Evolutionary conservation across 1,140 invertebrate species (phyloP), one percentile per base, ranked within the genome.

Genomic region (Steinernema khuongi): DNA sequence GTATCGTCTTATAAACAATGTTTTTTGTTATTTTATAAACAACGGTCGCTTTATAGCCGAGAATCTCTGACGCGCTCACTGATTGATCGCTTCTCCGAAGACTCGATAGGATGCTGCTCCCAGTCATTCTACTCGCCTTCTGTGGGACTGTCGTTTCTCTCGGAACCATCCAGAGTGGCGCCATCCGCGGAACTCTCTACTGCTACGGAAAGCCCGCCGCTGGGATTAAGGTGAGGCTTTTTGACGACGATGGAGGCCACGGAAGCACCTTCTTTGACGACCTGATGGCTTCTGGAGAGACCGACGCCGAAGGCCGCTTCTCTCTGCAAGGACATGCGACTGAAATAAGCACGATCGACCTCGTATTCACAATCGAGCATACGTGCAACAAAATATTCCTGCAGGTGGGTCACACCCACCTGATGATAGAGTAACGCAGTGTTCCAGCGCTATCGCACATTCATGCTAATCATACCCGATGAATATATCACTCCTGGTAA

Each of bases 301-400:
- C 77, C 32, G 70, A 78, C 36, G 72, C 73, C 19, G 72, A 79
- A 50, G 77, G 77, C 26, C 67, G 78, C 7, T 79, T 79, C 31
- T 41, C 71, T n/a, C 66, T 79, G 14, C 30, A 31, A 31, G 78
- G 77, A 68, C 43, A 67, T 18, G 67, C 74, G n/a, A 30, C 68
- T 28, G 77, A 79, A 41, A 29, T 70, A 1, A 75, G 74, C 18
- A 66, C 78, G 29, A 79, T 79, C 70, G 78, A 79, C 74, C 78
- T 78, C 31, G 77, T 77, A 69, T 22, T 80, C 31, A 72, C 73
- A 33, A 72, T 79, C 50, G 79, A 76, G 33, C 79, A 80, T 41
- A 78, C 79, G 33, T 78, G 77, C 67, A 79, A 78, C 66, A 75
- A 60, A n/a, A n/a, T 17, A 14, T 22, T 41, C 7, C n/a, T 41